Conservation (phyloP, 2,113 vertebrate genomes). For the Globicephala melas region DNA sequence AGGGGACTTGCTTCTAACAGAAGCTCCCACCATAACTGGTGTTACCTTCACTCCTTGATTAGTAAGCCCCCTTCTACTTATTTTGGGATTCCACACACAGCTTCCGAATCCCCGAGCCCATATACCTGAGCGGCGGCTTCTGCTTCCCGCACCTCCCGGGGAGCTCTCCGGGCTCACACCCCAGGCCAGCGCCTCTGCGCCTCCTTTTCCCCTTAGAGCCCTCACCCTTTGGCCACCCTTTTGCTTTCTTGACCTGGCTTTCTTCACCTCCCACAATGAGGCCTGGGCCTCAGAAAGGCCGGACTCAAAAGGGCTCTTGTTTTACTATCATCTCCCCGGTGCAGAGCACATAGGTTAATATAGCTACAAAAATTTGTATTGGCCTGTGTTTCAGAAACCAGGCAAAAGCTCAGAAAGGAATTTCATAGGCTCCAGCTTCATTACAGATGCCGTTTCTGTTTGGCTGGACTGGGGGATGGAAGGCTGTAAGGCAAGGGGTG, state of each 20-base stretch:
- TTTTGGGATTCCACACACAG: background rate
- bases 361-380: conserved; percentile 47
- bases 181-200: background rate
- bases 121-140: background rate
- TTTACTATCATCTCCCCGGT: conserved; percentile 36
- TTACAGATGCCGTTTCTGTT: background rate
- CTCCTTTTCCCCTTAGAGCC: background rate
- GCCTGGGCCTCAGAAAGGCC: background rate
- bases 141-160: background rate
- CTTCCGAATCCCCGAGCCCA: background rate
- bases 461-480: background rate
- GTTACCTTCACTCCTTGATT: background rate
- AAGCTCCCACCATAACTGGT: background rate
- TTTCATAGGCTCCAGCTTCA: background rate
- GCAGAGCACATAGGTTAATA: conserved; percentile 50
- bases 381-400: conserved; percentile 48
- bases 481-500: background rate
- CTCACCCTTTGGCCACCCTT: background rate
- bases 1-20: background rate
- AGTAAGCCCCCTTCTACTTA: background rate
- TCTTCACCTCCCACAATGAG: background rate
- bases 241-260: background rate
- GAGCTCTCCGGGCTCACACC: background rate
- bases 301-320: conserved; percentile 51
- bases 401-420: conserved; percentile 41